Conservation (phyloP, 2,888 invertebrate genomes). For the Anoncus sp. region DNA sequence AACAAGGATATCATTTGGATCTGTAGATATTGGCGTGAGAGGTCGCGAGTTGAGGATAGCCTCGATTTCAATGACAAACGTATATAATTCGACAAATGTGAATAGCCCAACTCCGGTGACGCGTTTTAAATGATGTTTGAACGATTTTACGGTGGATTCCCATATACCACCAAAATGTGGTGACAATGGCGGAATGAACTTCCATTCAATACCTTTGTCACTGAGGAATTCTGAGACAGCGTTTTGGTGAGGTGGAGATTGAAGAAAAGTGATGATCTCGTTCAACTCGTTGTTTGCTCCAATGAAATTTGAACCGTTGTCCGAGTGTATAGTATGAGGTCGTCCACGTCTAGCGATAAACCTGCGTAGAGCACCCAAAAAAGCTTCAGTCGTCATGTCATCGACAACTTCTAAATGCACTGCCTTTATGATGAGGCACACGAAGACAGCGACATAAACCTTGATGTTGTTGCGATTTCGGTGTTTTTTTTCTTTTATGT, state of each 20-base stretch:
- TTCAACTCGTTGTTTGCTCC: slow-evolving; percentile 54
- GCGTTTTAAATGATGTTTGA: slow-evolving; percentile 58
- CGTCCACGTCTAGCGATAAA: slow-evolving; percentile 54
- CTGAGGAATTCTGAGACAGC: background rate
- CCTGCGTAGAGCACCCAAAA: slow-evolving; percentile 55
- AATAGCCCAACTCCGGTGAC: slow-evolving; percentile 71
- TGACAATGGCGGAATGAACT: slow-evolving; percentile 27
- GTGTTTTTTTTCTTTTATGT: slow-evolving; percentile 56
- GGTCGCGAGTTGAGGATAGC: slow-evolving; percentile 56
- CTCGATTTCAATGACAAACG: slow-evolving; percentile 53
- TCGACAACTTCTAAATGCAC: slow-evolving; percentile 60
- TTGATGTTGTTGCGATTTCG: slow-evolving; percentile 60
- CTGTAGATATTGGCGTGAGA: slow-evolving; percentile 53
- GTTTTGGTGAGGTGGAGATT: slow-evolving; percentile 32
- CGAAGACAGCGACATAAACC: slow-evolving; percentile 59
- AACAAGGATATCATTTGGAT: slow-evolving; percentile 49
- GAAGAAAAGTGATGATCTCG: slow-evolving; percentile 45
- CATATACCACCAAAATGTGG: slow-evolving; percentile 41
- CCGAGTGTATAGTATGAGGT: slow-evolving; percentile 31
- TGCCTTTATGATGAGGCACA: slow-evolving; percentile 58
- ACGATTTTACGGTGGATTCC: slow-evolving; percentile 46
- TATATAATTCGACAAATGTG: slow-evolving; percentile 67
- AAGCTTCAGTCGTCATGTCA: slow-evolving; percentile 60
- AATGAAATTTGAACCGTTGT: slow-evolving; percentile 62
- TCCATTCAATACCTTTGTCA: slow-evolving; percentile 3